Conservation (phyloP, 2,888 invertebrate species). For the Chaetogeoica ovagalla region DNA sequence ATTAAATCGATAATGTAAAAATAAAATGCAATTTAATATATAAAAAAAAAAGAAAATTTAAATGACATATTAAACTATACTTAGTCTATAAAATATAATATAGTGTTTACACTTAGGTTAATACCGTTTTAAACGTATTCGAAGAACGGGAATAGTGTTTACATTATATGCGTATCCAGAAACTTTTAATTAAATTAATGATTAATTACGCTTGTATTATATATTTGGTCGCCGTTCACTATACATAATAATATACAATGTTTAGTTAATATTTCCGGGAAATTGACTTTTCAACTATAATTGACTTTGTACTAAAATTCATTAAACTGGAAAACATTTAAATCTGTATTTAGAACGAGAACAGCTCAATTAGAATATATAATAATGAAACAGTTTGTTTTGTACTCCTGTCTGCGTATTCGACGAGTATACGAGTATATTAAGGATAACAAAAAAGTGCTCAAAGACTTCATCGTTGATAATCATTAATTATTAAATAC, state of each 20-base stretch:
- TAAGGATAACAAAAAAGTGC: not conserved
- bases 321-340: not conserved
- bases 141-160: not conserved
- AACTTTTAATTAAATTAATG: slow-evolving; percentile 19
- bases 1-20: no score
- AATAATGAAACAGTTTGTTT: not conserved
- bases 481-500: no score
- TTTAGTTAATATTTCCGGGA: not conserved
- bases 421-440: no score
- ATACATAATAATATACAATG: not conserved
- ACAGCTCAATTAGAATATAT: slow-evolving; percentile 11
- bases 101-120: no score
- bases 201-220: slow-evolving; percentile 10
- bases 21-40: no score
- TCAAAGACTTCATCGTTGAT: not conserved
- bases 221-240: not conserved
- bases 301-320: slow-evolving; percentile 5
- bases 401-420: not conserved
- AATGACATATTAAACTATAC: no score
- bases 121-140: no score
- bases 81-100: no score
- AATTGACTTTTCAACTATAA: slow-evolving; percentile 21
- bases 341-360: not conserved
- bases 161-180: not conserved
- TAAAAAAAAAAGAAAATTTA: no score